Percentiles rank a stretch among this genome's conserved stretches.
Conservation (phyloP, 2,113 vertebrate genomes). For the Ranitomeya variabilis region DNA sequence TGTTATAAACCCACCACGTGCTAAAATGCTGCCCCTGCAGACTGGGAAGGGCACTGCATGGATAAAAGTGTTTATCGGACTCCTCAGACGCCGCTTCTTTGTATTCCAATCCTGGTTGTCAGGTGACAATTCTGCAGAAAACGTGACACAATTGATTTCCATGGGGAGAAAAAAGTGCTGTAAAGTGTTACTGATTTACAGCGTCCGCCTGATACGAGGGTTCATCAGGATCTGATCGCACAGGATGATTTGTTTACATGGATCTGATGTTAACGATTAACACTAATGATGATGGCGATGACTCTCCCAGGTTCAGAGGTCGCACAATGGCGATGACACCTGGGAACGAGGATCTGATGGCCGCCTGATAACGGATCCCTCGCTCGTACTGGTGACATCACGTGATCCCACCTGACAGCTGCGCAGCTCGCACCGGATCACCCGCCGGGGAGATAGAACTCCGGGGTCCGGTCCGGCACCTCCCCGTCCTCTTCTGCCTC, state of each 20-base stretch:
- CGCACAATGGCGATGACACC: background rate
- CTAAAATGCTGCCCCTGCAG: background rate
- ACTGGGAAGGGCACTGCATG: background rate
- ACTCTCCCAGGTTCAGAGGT: slow-evolving; percentile 25
- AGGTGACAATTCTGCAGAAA: background rate
- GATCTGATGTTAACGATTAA: slow-evolving; percentile 19
- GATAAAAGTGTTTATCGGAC: too few species aligned
- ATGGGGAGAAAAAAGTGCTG: background rate
- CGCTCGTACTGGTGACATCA: background rate
- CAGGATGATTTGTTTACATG: background rate
- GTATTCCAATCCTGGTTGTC: background rate
- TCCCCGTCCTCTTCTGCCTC: too few species aligned
- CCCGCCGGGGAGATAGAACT: too few species aligned
- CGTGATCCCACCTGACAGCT: too few species aligned
- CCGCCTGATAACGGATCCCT: background rate
- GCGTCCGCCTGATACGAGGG: too few species aligned
- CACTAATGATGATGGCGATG: background rate
- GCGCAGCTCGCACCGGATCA: too few species aligned
- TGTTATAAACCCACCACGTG: background rate
- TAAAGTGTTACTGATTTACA: too few species aligned
- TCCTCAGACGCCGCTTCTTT: background rate
- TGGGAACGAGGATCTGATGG: background rate
- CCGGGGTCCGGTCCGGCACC: too few species aligned
- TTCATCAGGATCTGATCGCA: too few species aligned
- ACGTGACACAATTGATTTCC: background rate